A percentile compares a stretch with the other conserved stretches of the same genome.
These are phyloP conservation scores for Cephalopachus bancanus DNA, from an alignment of 2,797 vertebrate species.

Conservation along the genomic window DNA sequence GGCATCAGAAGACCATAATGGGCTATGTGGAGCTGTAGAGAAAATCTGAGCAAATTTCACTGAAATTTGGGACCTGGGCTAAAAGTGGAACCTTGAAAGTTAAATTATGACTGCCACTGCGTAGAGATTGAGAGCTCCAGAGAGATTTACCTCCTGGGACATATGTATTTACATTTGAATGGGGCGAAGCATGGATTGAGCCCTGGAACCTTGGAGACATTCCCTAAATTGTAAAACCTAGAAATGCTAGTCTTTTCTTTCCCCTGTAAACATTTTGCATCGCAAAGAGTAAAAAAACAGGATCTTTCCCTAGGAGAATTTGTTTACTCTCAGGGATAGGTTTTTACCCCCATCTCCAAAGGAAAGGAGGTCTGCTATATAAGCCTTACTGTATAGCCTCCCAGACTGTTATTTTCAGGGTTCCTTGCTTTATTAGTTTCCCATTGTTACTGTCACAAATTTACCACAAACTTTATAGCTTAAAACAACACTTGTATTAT, in stretches of 20 bases:
- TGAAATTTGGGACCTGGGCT: background rate
- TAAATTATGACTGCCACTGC: background rate
- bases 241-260: background rate
- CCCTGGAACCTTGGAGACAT: background rate
- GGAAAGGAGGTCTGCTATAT: background rate
- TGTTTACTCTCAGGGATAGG: background rate
- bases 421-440: background rate
- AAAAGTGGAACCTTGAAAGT: background rate
- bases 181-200: background rate
- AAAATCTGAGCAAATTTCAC: conserved; percentile 33
- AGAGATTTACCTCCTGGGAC: background rate
- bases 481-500: background rate
- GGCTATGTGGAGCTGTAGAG: background rate
- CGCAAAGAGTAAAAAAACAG: background rate
- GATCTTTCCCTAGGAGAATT: background rate
- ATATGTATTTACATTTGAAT: background rate
- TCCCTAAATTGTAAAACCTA: background rate
- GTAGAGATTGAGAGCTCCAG: background rate
- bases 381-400: background rate
- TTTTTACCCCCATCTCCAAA: background rate
- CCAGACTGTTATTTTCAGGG: background rate
- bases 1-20: background rate
- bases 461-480: background rate
- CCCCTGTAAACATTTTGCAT: background rate
- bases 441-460: background rate